Conservation (phyloP, 2,797 vertebrate species). For the Crocidura indochinensis region DNA sequence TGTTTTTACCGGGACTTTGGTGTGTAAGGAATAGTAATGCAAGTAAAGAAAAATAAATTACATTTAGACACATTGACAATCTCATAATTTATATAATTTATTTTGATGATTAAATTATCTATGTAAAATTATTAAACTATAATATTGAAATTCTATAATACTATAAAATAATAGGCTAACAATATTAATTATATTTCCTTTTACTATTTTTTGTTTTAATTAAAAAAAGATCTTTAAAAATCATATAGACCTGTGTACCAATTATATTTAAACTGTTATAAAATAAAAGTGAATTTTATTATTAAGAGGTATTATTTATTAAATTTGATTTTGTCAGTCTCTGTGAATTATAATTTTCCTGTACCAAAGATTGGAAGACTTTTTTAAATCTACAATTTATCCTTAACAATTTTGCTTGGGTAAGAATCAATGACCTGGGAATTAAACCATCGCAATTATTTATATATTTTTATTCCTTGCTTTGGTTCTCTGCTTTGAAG, state of each 20-base stretch:
- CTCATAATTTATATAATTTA: constrained; percentile 1
- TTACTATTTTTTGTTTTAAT: constrained; percentile 32
- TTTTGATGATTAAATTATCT: constrained; percentile 21
- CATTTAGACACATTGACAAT: background rate
- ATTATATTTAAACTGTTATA: background rate
- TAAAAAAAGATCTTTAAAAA: background rate
- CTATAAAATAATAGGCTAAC: too few relatives aligned
- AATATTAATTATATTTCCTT: background rate
- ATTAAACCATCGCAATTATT: constrained; percentile 15
- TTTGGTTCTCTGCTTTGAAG: background rate
- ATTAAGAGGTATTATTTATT: constrained; percentile 26
- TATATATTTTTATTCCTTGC: background rate
- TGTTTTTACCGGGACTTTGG: constrained; percentile 6
- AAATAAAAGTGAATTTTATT: background rate
- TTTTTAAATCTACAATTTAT: background rate
- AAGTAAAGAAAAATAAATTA: background rate
- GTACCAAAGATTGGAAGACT: background rate
- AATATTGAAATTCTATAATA: too few relatives aligned
- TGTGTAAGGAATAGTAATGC: background rate
- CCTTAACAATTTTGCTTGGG: background rate
- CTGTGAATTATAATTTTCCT: background rate
- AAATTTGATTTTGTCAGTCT: background rate
- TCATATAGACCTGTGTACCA: background rate
- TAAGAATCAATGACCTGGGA: constrained; percentile 38
- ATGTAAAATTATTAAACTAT: too few relatives aligned